These are phyloP conservation scores for Drosophila robusta DNA, from an alignment of 2,888 invertebrate genomes.

Conservation along the genomic window DNA sequence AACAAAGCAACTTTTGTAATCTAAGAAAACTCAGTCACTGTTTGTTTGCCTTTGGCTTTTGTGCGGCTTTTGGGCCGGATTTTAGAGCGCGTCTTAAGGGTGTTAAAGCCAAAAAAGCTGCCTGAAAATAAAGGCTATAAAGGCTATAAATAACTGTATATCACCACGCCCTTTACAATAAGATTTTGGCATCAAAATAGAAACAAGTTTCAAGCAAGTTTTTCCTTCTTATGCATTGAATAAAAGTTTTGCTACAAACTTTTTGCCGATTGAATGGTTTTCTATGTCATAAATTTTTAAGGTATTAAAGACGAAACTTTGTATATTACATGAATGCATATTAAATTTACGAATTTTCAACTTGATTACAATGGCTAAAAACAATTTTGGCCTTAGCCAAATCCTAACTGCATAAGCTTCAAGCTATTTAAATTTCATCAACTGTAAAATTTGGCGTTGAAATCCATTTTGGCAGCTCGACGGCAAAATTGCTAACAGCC, in stretches of 20 bases:
- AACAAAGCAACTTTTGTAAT: slow-evolving; percentile 60
- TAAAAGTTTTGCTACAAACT: slow-evolving; percentile 47
- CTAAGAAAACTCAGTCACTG: slow-evolving; percentile 33
- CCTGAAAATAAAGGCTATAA: neutral
- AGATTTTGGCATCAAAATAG: slow-evolving; percentile 5
- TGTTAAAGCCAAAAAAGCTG: slow-evolving; percentile 11
- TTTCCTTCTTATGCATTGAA: neutral
- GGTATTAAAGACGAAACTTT: slow-evolving; percentile 24
- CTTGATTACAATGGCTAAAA: slow-evolving; percentile 9
- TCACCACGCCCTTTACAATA: neutral
- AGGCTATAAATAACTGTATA: slow-evolving; percentile 11
- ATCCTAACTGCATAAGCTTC: slow-evolving; percentile 1
- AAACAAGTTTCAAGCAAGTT: slow-evolving; percentile 26
- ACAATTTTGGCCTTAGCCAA: neutral
- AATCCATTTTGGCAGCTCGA: slow-evolving; percentile 22
- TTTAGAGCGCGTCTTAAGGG: slow-evolving; percentile 10
- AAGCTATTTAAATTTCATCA: slow-evolving; percentile 19
- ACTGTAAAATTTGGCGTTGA: slow-evolving; percentile 7
- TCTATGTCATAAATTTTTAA: slow-evolving; percentile 26
- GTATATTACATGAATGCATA: slow-evolving; percentile 5
- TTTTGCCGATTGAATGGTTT: slow-evolving; percentile 44
- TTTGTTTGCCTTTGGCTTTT: slow-evolving; percentile 32
- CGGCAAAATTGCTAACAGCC: slow-evolving; percentile 4
- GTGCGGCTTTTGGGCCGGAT: slow-evolving; percentile 7
- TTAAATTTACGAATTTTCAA: slow-evolving; percentile 13